Evolutionary conservation across 2,888 invertebrate genomes (phyloP).

Genomic region (Noctua janthina): DNA sequence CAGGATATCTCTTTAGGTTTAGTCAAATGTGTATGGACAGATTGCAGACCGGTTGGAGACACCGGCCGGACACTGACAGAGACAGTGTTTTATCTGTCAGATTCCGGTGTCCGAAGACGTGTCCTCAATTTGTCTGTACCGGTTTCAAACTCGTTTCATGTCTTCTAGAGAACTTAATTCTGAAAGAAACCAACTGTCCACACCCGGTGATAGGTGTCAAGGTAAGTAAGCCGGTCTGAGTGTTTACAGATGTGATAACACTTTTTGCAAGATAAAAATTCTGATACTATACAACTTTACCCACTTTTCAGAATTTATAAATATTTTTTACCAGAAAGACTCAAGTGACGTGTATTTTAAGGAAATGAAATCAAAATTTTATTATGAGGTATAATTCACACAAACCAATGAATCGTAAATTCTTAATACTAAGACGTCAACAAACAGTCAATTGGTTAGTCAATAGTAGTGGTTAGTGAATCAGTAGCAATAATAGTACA

Average conservation of each 20-base stretch:
- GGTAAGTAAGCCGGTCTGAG: neutral
- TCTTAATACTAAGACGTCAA: constrained; percentile 44
- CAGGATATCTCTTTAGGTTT: neutral
- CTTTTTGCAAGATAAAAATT: constrained; percentile 20
- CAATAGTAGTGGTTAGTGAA: constrained; percentile 38
- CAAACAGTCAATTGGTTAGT: constrained; percentile 23
- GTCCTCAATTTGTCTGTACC: neutral
- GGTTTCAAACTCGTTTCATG: neutral
- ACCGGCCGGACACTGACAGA: neutral
- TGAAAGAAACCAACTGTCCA: neutral
- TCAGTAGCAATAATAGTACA: constrained; percentile 15
- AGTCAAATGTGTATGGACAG: neutral
- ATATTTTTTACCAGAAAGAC: neutral
- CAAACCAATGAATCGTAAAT: constrained; percentile 28
- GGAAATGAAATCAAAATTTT: neutral
- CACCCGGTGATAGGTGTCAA: neutral
- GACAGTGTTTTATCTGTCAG: neutral
- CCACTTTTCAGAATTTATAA: neutral
- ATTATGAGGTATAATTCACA: neutral
- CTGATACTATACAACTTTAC: neutral
- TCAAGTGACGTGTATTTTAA: neutral
- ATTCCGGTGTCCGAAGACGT: neutral
- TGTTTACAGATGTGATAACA: constrained; percentile 26
- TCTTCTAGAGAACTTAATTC: neutral
- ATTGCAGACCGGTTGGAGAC: neutral